phyloP scores from a whole-genome alignment of 1,140 invertebrate species.

The Oreohelix idahoensis region DNA sequence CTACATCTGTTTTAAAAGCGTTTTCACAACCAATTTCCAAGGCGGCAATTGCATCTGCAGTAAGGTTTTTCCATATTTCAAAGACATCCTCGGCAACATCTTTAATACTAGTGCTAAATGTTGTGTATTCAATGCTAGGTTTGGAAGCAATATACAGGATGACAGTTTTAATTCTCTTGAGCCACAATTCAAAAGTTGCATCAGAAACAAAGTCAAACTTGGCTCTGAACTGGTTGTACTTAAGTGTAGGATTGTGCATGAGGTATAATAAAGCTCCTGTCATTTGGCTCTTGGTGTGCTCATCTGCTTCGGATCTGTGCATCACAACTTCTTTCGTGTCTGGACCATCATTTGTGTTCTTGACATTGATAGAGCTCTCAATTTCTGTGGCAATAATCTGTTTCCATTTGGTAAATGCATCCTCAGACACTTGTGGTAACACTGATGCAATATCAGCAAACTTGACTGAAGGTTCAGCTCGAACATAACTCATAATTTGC shows the following conservation, averaged over 20 bases:
- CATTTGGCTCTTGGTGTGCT: conserved; percentile 21
- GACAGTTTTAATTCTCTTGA: conserved; percentile 33
- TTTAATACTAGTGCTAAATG: conserved; percentile 33
- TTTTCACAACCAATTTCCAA: background rate
- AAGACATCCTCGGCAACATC: conserved; percentile 42
- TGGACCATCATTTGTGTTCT: background rate
- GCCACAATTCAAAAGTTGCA: conserved; percentile 44
- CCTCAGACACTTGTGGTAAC: conserved; percentile 32
- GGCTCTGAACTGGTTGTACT: conserved; percentile 34
- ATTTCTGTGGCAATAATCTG: background rate
- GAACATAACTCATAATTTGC: conserved; percentile 47
- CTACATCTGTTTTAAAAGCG: background rate
- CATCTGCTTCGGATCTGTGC: conserved; percentile 6
- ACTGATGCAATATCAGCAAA: conserved; percentile 40
- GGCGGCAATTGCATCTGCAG: background rate
- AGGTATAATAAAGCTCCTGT: conserved; percentile 40
- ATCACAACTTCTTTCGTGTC: background rate
- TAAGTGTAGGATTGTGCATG: conserved; percentile 44
- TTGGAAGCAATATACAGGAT: conserved; percentile 32
- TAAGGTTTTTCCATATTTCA: conserved; percentile 33
- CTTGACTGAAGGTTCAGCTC: conserved; percentile 31
- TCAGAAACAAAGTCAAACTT: conserved; percentile 40
- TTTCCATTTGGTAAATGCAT: conserved; percentile 42
- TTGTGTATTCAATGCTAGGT: conserved; percentile 40
- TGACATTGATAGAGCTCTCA: background rate